A percentile compares a stretch with the other conserved stretches of the same genome.
phyloP scores from a whole-genome alignment of 2,888 invertebrate genomes.

The Cephus spinipes region DNA sequence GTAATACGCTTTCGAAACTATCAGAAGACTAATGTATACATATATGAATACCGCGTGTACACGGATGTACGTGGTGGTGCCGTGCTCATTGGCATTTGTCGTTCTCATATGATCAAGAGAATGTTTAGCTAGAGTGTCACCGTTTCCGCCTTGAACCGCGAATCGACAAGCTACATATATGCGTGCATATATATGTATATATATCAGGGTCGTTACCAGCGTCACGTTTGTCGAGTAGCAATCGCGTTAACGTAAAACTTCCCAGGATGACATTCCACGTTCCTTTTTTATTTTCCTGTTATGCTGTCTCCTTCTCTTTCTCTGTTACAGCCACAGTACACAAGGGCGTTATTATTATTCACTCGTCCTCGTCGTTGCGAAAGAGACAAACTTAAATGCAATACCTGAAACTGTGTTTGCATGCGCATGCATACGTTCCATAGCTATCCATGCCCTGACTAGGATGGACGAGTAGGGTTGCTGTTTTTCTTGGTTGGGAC shows the following conservation, averaged over 20 bases:
- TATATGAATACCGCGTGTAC: background rate
- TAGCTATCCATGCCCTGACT: background rate
- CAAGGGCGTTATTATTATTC: background rate
- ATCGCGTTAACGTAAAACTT: background rate
- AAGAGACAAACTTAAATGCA: background rate
- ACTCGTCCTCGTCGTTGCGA: background rate
- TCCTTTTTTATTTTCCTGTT: background rate
- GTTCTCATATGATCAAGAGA: no score
- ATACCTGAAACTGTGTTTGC: background rate
- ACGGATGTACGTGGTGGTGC: background rate
- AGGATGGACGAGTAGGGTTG: background rate
- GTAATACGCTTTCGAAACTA: background rate
- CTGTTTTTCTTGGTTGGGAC: slow-evolving; percentile 46
- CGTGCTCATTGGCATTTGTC: background rate
- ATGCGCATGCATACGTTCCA: background rate
- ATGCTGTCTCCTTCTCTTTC: background rate
- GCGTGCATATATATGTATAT: background rate
- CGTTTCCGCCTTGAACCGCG: background rate
- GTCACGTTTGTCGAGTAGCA: background rate
- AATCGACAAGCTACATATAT: background rate
- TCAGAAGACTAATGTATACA: background rate
- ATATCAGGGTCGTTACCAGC: background rate
- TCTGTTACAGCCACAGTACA: background rate
- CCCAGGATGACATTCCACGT: background rate
- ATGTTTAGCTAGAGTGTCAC: background rate